These are phyloP conservation scores for Thymelicus acteon DNA, from an alignment of 2,888 invertebrate genomes.

Conservation along the genomic window DNA sequence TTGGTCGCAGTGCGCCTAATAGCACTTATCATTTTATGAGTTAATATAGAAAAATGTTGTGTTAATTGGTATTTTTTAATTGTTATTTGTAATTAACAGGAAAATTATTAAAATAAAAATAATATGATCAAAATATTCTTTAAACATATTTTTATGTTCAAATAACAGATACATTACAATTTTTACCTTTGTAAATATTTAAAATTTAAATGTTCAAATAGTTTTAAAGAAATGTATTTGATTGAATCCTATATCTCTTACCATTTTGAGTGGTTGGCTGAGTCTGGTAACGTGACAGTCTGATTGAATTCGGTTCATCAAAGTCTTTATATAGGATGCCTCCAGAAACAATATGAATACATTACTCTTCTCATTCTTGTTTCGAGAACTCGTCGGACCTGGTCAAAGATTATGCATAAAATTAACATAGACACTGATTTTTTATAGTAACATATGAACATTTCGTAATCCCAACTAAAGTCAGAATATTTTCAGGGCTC, in stretches of 20 bases:
- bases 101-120: too few species aligned
- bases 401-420: constrained; percentile 40
- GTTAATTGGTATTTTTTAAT: too few species aligned
- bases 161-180: background rate
- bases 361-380: constrained; percentile 48
- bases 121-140: too few species aligned
- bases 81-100: too few species aligned
- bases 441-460: too few species aligned
- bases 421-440: background rate
- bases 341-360: constrained; percentile 52
- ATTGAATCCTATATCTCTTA: constrained; percentile 47
- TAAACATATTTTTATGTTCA: background rate
- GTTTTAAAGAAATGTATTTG: background rate
- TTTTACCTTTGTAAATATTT: too few species aligned
- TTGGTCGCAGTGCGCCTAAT: too few species aligned
- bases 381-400: constrained; percentile 42
- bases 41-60: too few species aligned
- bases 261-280: constrained; percentile 59
- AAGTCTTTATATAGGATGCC: constrained; percentile 59
- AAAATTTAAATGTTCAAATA: background rate
- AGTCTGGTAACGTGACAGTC: constrained; percentile 55
- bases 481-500: too few species aligned
- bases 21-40: too few species aligned
- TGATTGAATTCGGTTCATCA: constrained; percentile 48
- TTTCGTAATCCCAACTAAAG: too few species aligned